Evolutionary conservation across 2,113 vertebrate genomes (phyloP).

Genomic region (Sebastes schlegelii): DNA sequence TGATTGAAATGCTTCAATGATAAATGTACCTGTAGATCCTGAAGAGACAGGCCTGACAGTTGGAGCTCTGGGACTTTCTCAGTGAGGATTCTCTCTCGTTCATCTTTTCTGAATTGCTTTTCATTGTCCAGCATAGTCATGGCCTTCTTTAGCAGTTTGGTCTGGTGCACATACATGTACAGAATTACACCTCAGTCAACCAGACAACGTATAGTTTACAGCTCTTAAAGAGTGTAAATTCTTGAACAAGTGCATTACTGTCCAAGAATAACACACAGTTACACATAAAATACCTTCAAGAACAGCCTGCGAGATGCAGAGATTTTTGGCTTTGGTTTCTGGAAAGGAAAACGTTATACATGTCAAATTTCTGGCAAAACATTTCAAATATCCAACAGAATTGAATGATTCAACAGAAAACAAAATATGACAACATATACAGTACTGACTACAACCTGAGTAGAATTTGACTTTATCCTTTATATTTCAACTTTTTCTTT

Average conservation of each 20-base stretch:
- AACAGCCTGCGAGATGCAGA: constrained; percentile 82
- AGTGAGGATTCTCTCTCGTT: constrained; percentile 74
- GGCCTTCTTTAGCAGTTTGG: constrained; percentile 83
- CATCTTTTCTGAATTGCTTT: constrained; percentile 72
- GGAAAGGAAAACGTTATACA: background rate
- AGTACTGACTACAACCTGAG: background rate
- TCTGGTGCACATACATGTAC: constrained; percentile 67
- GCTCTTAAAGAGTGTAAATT: background rate
- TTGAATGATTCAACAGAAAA: background rate
- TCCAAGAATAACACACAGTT: background rate
- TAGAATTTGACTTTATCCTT: background rate
- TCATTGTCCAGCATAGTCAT: constrained; percentile 77
- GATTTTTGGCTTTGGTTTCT: constrained; percentile 83
- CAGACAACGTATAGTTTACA: background rate
- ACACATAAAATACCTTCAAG: constrained; percentile 76
- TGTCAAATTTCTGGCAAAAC: background rate
- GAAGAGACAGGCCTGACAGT: constrained; percentile 77
- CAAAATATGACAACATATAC: background rate
- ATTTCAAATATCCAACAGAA: background rate
- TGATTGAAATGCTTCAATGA: background rate
- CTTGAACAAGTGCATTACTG: background rate
- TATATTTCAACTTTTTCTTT: background rate
- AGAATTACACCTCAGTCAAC: constrained; percentile 23
- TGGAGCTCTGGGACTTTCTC: constrained; percentile 78
- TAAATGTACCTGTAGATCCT: constrained; percentile 82